Evolutionary conservation across 2,113 vertebrate species (phyloP).

Genomic region (Psilopsiagon aymara): DNA sequence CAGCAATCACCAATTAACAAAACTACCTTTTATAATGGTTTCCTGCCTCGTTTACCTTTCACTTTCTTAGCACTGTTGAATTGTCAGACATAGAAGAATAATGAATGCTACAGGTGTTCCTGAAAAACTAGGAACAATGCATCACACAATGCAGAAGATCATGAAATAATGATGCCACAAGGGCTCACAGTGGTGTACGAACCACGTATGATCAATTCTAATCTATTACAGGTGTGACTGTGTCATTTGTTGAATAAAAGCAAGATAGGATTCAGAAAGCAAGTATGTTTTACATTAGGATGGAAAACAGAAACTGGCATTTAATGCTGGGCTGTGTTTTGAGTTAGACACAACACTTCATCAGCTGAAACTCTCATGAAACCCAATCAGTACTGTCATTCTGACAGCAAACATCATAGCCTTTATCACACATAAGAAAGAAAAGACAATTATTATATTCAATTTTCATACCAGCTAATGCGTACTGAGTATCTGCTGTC

Average conservation of each 20-base stretch:
- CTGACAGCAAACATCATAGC: not conserved
- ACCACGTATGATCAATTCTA: not conserved
- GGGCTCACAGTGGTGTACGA: not conserved
- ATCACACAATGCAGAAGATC: not conserved
- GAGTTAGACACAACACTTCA: not conserved
- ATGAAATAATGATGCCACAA: conserved; percentile 45
- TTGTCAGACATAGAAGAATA: not conserved
- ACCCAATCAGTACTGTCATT: not conserved
- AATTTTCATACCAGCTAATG: not conserved
- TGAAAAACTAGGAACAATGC: conserved; percentile 4
- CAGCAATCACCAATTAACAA: not conserved
- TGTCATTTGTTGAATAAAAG: conserved; percentile 1
- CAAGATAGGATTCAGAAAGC: not conserved
- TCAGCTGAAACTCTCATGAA: not conserved
- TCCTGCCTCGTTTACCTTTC: not conserved
- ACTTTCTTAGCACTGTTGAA: not conserved
- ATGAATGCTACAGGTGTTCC: conserved; percentile 12
- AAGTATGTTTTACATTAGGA: not conserved
- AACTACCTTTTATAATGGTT: not conserved
- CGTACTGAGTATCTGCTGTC: not conserved
- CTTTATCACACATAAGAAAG: not conserved
- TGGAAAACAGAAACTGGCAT: not conserved
- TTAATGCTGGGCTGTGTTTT: not conserved
- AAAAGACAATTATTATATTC: not conserved
- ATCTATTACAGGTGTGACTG: conserved; percentile 39